Evolutionary conservation across 2,797 vertebrate species (phyloP).

Genomic region (Coregonus sp.): DNA sequence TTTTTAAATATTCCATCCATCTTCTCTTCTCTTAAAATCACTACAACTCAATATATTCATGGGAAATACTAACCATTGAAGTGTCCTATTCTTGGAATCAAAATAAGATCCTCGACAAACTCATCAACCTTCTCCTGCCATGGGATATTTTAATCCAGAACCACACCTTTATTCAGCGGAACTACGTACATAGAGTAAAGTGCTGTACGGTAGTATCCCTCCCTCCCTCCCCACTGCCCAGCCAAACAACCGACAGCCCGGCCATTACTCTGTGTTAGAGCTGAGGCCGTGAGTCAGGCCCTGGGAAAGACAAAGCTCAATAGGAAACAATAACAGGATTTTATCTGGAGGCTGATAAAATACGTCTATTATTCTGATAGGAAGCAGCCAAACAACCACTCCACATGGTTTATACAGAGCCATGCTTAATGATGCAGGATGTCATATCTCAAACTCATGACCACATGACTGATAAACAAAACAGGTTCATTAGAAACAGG

Average conservation of each 20-base stretch:
- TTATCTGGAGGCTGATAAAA: slow-evolving; percentile 54
- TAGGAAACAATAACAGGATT: slow-evolving; percentile 65
- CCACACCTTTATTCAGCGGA: neutral
- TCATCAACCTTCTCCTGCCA: neutral
- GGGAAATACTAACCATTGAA: too few relatives aligned
- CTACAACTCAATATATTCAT: too few relatives aligned
- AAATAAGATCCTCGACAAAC: neutral
- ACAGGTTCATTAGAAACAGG: too few relatives aligned
- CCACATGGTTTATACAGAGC: slow-evolving; percentile 35
- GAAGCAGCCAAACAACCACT: slow-evolving; percentile 39
- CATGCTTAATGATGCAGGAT: slow-evolving; percentile 55
- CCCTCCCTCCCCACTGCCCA: neutral
- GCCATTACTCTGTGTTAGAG: slow-evolving; percentile 26
- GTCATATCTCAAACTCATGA: slow-evolving; percentile 41
- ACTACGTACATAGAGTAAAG: neutral
- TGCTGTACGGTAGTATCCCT: neutral
- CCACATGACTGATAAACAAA: slow-evolving; percentile 6
- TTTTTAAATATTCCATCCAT: too few relatives aligned
- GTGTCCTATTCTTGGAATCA: neutral
- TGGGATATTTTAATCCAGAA: neutral
- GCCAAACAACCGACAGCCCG: neutral
- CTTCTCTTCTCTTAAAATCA: too few relatives aligned
- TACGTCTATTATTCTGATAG: slow-evolving; percentile 48
- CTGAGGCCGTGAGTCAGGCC: neutral
- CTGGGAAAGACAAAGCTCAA: slow-evolving; percentile 39